Evolutionary conservation across 2,888 invertebrate genomes (phyloP).

Genomic region (Blastobasis lacticolella): DNA sequence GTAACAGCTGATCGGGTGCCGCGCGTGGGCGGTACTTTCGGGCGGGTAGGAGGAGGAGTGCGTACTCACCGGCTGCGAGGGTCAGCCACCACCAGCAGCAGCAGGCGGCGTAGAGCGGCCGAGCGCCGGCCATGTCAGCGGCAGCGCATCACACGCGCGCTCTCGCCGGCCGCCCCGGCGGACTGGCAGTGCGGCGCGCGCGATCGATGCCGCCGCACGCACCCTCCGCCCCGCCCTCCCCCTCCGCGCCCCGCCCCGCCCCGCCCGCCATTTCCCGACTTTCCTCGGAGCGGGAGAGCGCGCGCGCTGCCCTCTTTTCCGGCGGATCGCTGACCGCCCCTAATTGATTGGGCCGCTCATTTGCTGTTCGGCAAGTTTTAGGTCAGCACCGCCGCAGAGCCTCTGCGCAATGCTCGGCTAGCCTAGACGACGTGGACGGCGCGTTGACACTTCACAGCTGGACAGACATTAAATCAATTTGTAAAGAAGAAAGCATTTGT

Average conservation of each 20-base stretch:
- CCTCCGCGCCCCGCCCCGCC: conserved; percentile 47
- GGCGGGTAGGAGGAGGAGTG: conserved; percentile 4
- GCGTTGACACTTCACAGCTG: no score
- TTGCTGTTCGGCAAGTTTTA: conserved; percentile 62
- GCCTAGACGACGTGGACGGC: no score
- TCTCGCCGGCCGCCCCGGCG: conserved; percentile 73
- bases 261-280: conserved; percentile 57
- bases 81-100: conserved; percentile 72
- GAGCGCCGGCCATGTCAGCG: conserved; percentile 73
- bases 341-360: conserved; percentile 69
- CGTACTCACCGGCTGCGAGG: conserved; percentile 69
- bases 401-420: conserved; percentile 28
- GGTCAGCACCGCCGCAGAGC: conserved; percentile 65
- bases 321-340: conserved; percentile 70
- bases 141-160: conserved; percentile 72
- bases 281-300: conserved; percentile 70
- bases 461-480: no score
- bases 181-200: conserved; percentile 38
- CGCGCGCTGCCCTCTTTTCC: conserved; percentile 37
- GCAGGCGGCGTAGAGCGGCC: conserved; percentile 72
- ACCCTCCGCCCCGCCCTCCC: conserved; percentile 52
- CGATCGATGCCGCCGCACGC: conserved; percentile 34
- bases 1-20: neutral
- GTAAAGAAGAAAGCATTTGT: no score
- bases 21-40: neutral